Percentiles rank a stretch among this genome's conserved stretches.
Evolutionary conservation across 2,888 invertebrate species (phyloP).

Genomic region (Lobophora halterata): DNA sequence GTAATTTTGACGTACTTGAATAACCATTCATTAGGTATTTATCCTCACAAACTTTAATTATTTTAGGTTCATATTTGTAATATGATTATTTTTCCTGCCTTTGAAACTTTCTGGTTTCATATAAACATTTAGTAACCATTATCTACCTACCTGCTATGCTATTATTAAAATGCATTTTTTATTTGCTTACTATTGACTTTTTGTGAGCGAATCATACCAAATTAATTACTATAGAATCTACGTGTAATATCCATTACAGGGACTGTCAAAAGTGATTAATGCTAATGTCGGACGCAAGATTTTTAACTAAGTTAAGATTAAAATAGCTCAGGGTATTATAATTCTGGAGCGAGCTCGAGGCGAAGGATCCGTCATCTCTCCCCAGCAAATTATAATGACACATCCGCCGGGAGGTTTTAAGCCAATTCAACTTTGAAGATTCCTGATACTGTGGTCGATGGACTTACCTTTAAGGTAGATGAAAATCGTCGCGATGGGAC

Average conservation of each 20-base stretch:
- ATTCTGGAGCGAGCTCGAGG: constrained; percentile 62
- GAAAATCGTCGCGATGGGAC: constrained; percentile 32
- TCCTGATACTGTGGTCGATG: constrained; percentile 55
- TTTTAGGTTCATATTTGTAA: too few species aligned
- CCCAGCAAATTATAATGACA: constrained; percentile 78
- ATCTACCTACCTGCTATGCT: constrained; percentile 12
- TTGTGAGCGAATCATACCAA: constrained; percentile 14
- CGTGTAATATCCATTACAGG: constrained; percentile 65
- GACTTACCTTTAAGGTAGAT: constrained; percentile 46
- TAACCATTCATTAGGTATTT: too few species aligned
- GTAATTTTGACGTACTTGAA: too few species aligned
- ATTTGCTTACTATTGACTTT: constrained; percentile 8
- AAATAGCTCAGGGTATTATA: constrained; percentile 78
- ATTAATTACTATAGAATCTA: constrained; percentile 23
- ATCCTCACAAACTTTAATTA: too few species aligned
- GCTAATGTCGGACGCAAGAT: constrained; percentile 77
- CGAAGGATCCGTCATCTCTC: constrained; percentile 76
- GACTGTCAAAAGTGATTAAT: constrained; percentile 78
- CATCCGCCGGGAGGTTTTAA: constrained; percentile 75
- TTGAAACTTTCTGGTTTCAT: too few species aligned
- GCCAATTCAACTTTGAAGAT: constrained; percentile 70
- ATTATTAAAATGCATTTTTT: constrained; percentile 11
- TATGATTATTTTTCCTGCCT: too few species aligned
- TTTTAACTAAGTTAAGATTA: constrained; percentile 81
- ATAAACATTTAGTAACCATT: too few species aligned